Percentiles rank a stretch among this genome's conserved stretches.
Conservation (phyloP, 2,113 vertebrate species). For the Micronycteris hirsuta region DNA sequence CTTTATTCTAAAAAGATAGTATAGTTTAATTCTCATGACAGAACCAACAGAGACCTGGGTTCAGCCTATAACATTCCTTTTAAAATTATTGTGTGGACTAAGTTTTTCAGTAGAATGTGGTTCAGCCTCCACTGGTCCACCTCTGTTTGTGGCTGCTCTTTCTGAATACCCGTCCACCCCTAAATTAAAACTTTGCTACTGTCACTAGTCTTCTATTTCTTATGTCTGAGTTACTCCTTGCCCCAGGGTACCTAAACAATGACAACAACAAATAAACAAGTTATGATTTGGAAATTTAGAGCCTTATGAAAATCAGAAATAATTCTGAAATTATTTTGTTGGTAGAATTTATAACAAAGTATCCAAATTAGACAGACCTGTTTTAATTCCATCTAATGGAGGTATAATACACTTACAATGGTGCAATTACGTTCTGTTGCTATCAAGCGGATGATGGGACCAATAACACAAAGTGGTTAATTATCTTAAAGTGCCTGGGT, state of each 20-base stretch:
- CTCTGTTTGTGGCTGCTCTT: neutral
- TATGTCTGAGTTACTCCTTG: neutral
- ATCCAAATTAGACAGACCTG: neutral
- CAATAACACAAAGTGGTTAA: neutral
- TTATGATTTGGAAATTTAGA: neutral
- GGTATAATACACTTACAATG: neutral
- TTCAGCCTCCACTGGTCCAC: neutral
- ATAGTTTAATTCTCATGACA: neutral
- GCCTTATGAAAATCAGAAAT: conserved; percentile 44
- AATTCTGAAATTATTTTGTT: neutral
- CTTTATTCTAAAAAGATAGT: conserved; percentile 14
- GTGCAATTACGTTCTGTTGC: neutral
- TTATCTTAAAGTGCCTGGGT: neutral
- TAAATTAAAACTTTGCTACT: neutral
- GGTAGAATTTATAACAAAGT: conserved; percentile 11
- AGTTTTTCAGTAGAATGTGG: neutral
- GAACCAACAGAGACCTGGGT: neutral
- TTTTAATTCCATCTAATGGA: neutral
- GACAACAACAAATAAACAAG: neutral
- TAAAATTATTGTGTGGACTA: neutral
- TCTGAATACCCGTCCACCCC: neutral
- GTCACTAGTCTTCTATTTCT: neutral
- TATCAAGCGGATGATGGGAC: neutral
- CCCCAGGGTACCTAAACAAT: neutral
- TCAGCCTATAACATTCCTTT: neutral